Evolutionary conservation across 1,140 invertebrate species (phyloP).

Genomic region (Gyrodactylus salaris): DNA sequence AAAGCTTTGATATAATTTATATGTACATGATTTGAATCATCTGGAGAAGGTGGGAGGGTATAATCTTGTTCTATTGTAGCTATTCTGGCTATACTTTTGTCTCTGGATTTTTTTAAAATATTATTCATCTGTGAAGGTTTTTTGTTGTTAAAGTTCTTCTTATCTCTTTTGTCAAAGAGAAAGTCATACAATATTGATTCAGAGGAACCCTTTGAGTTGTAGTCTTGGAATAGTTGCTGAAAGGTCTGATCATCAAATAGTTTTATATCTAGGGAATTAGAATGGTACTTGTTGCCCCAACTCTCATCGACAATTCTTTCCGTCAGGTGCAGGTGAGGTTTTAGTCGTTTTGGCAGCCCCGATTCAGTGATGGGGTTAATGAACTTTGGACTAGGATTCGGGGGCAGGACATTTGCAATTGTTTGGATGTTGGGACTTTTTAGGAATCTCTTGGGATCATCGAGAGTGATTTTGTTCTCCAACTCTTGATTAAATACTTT

Average conservation of each 20-base stretch:
- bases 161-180: neutral
- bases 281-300: neutral
- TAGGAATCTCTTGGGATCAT: neutral
- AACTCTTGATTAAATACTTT: neutral
- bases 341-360: neutral
- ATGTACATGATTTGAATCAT: too few species aligned
- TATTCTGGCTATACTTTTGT: neutral
- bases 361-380: neutral
- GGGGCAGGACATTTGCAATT: neutral
- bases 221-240: neutral
- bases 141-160: neutral
- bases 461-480: neutral
- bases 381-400: neutral
- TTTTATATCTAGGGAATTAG: neutral
- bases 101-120: neutral
- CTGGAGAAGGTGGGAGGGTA: neutral
- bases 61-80: neutral
- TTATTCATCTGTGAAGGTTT: neutral
- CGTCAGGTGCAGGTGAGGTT: neutral
- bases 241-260: neutral
- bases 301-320: neutral
- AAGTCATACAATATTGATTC: neutral
- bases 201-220: neutral
- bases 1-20: too few species aligned
- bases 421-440: neutral